Evolutionary conservation across 2,797 vertebrate species (phyloP), one percentile per base, ranked within the genome.

Genomic region (Uromys caudimaculatus): DNA sequence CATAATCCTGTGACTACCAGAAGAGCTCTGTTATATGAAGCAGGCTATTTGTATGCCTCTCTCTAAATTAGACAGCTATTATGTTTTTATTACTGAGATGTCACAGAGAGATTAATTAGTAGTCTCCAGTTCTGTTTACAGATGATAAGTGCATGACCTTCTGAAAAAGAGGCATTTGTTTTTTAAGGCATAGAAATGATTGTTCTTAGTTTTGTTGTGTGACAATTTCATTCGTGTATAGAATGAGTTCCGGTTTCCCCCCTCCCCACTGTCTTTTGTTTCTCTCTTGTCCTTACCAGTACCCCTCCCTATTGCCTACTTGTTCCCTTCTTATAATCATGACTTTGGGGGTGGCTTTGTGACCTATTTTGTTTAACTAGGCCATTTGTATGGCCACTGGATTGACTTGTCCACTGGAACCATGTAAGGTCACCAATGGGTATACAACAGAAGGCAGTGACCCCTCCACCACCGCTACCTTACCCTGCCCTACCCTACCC

Each of bases 81-180:
- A 3, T 95, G 19, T 93, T 97, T 95, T 52, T 92, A 38, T 95
- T 88, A 71, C 44, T 79, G 44, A 90, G 75, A 56, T 84, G 73
- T 88, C 54, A 90, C n/a, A n/a, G 41, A 88, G 47, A 96, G 52
- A 93, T 88, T 73, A 95, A 95, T 84, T 62, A 13, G 47, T 94
- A 88, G 50, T 77, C 23, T 88, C 77, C 27, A 86, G 6, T 35
- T 94, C n/a, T 92, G 7, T 71, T 89, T 56, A 67, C 11, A 86
- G 24, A 89, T 88, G 92, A 35, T 89, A 88, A 85, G 58, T 96
- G 4, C 44, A 78, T 85, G 17, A 86, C 91, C 79, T 93, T 89
- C 54, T 91, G 38, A 78, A 47, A 81, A 92, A 54, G 47, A 94
- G 95, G 81, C 41, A 44, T 9, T 88, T 89, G 71, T 76, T 89